These are phyloP conservation scores for Trichonephila clavata DNA, from an alignment of 1,140 invertebrate species.

Conservation along the genomic window DNA sequence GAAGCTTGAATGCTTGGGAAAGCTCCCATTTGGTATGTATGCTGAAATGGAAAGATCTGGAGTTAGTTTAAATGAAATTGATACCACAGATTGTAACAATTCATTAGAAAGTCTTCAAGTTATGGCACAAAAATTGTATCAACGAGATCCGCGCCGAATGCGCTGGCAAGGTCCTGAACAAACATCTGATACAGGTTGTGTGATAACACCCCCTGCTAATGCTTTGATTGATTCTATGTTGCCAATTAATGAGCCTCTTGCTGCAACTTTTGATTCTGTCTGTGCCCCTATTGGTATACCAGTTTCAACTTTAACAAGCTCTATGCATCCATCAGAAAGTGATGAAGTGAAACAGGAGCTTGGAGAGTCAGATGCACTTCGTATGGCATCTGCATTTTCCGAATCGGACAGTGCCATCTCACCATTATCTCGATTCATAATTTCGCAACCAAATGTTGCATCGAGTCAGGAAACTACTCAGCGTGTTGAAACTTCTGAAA, in stretches of 20 bases:
- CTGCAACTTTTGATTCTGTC: slow-evolving; percentile 51
- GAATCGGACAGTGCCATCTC: slow-evolving; percentile 48
- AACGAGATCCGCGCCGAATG: slow-evolving; percentile 79
- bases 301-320: background rate
- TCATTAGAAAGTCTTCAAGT: slow-evolving; percentile 92
- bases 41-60: slow-evolving; percentile 95
- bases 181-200: slow-evolving; percentile 36
- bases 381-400: background rate
- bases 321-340: background rate
- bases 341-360: slow-evolving; percentile 56
- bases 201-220: slow-evolving; percentile 9
- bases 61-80: slow-evolving; percentile 94
- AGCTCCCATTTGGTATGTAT: slow-evolving; percentile 97
- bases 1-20: slow-evolving; percentile 94
- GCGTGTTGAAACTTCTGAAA: slow-evolving; percentile 43
- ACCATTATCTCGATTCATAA: slow-evolving; percentile 26
- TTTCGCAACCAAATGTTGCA: slow-evolving; percentile 13
- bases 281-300: slow-evolving; percentile 11
- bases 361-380: slow-evolving; percentile 44
- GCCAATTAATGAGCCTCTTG: slow-evolving; percentile 45
- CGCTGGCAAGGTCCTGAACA: slow-evolving; percentile 69
- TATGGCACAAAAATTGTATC: slow-evolving; percentile 90
- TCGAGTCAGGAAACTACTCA: slow-evolving; percentile 15
- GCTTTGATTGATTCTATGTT: slow-evolving; percentile 63
- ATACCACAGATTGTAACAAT: slow-evolving; percentile 96